phyloP scores from a whole-genome alignment of 35 echinoderm and acorn worm genomes.

The Ophiothrix spiculata region DNA sequence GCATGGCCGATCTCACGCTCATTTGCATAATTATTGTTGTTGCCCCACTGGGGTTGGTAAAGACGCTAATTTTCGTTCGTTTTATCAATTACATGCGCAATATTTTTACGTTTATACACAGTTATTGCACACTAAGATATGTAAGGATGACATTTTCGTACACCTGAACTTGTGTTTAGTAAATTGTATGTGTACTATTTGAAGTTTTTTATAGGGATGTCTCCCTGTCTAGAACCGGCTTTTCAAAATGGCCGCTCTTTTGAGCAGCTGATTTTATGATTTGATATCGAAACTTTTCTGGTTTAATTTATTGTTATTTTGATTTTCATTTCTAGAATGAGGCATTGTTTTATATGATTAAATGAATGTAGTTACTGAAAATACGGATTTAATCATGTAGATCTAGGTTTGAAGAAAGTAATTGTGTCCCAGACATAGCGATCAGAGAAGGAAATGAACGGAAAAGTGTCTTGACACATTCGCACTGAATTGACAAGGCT shows the following conservation, averaged over 20 bases:
- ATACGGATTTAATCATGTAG: neutral
- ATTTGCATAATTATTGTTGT: conserved; percentile 17
- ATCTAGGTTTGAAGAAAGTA: neutral
- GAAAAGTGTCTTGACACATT: neutral
- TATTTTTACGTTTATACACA: neutral
- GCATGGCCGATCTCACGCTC: conserved; percentile 13
- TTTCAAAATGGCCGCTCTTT: conserved; percentile 13
- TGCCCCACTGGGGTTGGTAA: neutral
- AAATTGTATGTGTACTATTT: neutral
- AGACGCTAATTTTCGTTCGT: neutral
- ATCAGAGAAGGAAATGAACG: neutral
- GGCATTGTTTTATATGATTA: neutral
- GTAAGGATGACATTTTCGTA: neutral
- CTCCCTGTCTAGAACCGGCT: neutral
- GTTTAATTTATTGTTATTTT: neutral
- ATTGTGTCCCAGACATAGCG: neutral
- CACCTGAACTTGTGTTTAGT: neutral
- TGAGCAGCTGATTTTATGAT: conserved; percentile 6
- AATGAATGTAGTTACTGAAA: neutral
- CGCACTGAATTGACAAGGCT: neutral
- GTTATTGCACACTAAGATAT: too few relatives aligned
- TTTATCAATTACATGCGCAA: neutral
- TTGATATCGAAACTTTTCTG: neutral
- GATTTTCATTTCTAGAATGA: neutral
- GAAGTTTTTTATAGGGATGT: neutral